phyloP scores from a whole-genome alignment of 2,888 invertebrate genomes.

The Dolichopus griseipennis region DNA sequence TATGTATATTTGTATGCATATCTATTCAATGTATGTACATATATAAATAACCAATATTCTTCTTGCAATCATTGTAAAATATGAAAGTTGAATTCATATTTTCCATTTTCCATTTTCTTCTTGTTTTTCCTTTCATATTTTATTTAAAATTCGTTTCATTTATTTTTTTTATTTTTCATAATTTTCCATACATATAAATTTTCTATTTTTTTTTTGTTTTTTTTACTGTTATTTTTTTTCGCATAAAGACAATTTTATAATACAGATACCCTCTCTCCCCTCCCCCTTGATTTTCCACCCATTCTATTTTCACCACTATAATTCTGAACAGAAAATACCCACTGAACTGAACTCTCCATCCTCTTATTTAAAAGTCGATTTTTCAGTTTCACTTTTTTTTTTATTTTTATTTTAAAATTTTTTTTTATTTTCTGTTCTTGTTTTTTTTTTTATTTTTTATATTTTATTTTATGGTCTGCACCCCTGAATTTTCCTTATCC shows the following conservation, averaged over 20 bases:
- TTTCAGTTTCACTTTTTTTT: background rate
- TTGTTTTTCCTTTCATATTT: background rate
- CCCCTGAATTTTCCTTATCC: background rate
- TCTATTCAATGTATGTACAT: no score
- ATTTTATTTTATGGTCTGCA: background rate
- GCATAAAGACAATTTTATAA: no score
- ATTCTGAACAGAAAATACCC: background rate
- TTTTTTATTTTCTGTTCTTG: background rate
- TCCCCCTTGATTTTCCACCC: no score
- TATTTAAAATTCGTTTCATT: background rate
- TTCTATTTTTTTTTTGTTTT: background rate
- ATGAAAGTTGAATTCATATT: background rate
- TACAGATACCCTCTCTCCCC: no score
- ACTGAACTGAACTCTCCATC: background rate
- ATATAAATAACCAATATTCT: background rate
- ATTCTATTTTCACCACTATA: background rate
- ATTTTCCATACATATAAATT: background rate
- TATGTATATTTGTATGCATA: no score
- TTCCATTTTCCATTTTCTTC: background rate
- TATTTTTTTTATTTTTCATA: background rate
- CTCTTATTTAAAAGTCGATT: background rate
- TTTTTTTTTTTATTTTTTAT: background rate
- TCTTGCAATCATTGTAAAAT: background rate
- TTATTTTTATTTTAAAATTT: background rate
- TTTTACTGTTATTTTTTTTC: background rate